Evolutionary conservation across 2,113 vertebrate genomes (phyloP), one percentile per base, ranked within the genome.

Genomic region (Cheilinus undulatus): DNA sequence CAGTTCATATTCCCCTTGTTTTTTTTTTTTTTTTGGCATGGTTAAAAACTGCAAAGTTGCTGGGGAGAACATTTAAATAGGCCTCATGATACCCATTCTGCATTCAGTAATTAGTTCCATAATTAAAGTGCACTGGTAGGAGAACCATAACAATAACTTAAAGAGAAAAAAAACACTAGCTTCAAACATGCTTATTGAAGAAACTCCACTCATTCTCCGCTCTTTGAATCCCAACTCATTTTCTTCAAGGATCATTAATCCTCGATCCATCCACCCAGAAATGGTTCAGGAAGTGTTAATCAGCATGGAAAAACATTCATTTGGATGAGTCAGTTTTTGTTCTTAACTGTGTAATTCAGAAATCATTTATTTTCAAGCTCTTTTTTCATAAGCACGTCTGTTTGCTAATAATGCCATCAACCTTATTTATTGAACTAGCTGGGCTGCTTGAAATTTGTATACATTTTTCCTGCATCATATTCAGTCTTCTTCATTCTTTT

Each of bases 311-410:
- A 34, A 65, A 76, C 74, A 48, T 61, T 69, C 26, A 68, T 80
- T 74, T 83, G 67, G 76, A 78, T 81, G 69, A 88, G 73, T 84
- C 60, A 60, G 19, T 66, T 76, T 75, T 77, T 52, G 32, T 73
- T 82, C 66, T 63, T 56, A 78, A 60, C 20, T 34, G 23, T 64
- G 49, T 68, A 82, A 67, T 59, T 22, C 30, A 20, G 57, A 62
- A 57, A 54, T 54, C 12, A 59, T 80, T 83, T 63, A 26, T 72
- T 60, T 58, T 32, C 40, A 61, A 57, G n/a, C 26, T 17, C 7
- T 14, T 58, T 70, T 74, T 24, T 72, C 4, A 52, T 62, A 2
- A 48, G 23, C 17, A 38, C 45, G 38, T 43, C 69, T 75, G 68
- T 34, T 38, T 28, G 30, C 57, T 45, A 63, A 54, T 40, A 45